Conservation (phyloP, 2,888 invertebrate genomes). For the Scaeva pyrastri region DNA sequence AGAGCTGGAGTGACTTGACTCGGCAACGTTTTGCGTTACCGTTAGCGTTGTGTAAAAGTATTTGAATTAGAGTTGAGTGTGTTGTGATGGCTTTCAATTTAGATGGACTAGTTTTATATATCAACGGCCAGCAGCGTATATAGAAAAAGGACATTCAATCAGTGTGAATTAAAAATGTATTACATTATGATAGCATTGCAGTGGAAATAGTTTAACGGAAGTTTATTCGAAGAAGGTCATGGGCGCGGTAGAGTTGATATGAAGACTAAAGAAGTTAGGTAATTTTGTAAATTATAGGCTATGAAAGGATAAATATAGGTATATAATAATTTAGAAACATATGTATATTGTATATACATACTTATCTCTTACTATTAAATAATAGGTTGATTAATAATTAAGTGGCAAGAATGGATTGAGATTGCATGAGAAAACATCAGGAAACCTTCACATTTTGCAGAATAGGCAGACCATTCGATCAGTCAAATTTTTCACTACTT, state of each 20-base stretch:
- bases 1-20: not conserved
- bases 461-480: too few relatives aligned
- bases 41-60: not conserved
- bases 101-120: constrained; percentile 14
- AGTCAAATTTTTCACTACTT: too few relatives aligned
- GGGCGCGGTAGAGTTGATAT: constrained; percentile 24
- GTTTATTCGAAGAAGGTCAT: constrained; percentile 60
- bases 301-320: not conserved
- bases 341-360: too few relatives aligned
- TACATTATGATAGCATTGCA: constrained; percentile 42
- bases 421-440: too few relatives aligned
- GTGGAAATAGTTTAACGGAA: constrained; percentile 1
- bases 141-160: constrained; percentile 53
- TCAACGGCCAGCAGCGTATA: too few relatives aligned
- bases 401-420: too few relatives aligned
- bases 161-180: constrained; percentile 62
- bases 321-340: too few relatives aligned
- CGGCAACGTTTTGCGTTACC: constrained; percentile 23
- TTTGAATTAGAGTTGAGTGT: constrained; percentile 47
- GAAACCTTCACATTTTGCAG: too few relatives aligned
- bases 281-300: constrained; percentile 1
- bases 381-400: too few relatives aligned
- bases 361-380: too few relatives aligned
- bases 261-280: not conserved
- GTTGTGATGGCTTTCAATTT: constrained; percentile 63